A percentile compares a stretch with the other conserved stretches of the same genome.
Evolutionary conservation across 2,888 invertebrate species (phyloP).

Genomic region (Merodon equestris): DNA sequence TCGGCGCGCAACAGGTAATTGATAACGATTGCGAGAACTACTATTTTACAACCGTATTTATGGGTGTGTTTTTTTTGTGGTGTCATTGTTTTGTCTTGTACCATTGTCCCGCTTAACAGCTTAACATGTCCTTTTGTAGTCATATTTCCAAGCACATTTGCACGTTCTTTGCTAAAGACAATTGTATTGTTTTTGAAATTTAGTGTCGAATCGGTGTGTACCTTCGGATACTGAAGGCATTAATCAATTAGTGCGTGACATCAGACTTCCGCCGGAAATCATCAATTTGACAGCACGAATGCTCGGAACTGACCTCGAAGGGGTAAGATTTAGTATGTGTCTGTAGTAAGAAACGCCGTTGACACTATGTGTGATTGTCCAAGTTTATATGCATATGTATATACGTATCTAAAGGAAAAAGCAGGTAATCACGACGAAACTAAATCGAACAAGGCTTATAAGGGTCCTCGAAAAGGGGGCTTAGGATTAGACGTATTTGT

Average conservation of each 20-base stretch:
- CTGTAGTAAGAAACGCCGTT: no score
- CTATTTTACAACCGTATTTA: slow-evolving; percentile 4
- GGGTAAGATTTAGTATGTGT: slow-evolving; percentile 70
- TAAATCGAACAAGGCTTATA: no score
- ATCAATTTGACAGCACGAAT: slow-evolving; percentile 59
- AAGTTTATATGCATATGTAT: no score
- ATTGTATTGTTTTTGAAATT: background rate
- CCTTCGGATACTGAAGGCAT: slow-evolving; percentile 69
- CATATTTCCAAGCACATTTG: slow-evolving; percentile 1
- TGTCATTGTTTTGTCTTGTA: slow-evolving; percentile 40
- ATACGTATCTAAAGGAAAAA: no score
- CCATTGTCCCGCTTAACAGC: slow-evolving; percentile 45
- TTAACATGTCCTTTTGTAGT: slow-evolving; percentile 8
- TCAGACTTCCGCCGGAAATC: slow-evolving; percentile 42
- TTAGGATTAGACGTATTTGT: no score
- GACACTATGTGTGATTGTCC: no score
- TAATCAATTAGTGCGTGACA: slow-evolving; percentile 49
- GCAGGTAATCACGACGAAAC: no score
- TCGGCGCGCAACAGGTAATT: slow-evolving; percentile 79
- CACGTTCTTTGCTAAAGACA: slow-evolving; percentile 9
- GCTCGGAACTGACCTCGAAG: slow-evolving; percentile 68
- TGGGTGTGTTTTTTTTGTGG: slow-evolving; percentile 6
- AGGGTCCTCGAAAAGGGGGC: no score
- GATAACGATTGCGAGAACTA: background rate
- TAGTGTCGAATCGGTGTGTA: slow-evolving; percentile 72